Evolutionary conservation across 2,113 vertebrate species (phyloP).

Genomic region (Felis catus): DNA sequence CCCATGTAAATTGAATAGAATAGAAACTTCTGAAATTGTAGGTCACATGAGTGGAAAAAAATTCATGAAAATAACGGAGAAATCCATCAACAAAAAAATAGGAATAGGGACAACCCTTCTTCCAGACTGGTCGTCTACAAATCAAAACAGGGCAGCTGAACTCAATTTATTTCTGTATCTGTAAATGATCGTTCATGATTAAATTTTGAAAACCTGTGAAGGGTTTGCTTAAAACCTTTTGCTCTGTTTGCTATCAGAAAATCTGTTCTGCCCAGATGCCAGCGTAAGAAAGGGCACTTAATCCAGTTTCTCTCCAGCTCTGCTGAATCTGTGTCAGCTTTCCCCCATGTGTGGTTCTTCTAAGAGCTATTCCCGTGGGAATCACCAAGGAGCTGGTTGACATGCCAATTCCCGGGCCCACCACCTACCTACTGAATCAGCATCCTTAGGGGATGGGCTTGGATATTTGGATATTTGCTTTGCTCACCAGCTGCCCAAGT

Average conservation of each 20-base stretch:
- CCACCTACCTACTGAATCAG: background rate
- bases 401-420: background rate
- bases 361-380: background rate
- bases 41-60: background rate
- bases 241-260: conserved; percentile 18
- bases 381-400: background rate
- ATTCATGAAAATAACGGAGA: background rate
- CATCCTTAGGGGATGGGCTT: background rate
- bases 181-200: conserved; percentile 19
- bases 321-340: background rate
- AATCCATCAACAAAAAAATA: conserved; percentile 4
- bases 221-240: conserved; percentile 49
- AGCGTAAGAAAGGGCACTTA: background rate
- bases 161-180: conserved; percentile 14
- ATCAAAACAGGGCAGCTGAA: conserved; percentile 21
- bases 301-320: background rate
- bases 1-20: background rate
- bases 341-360: background rate
- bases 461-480: background rate
- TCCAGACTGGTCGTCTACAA: background rate
- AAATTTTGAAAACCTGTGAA: conserved; percentile 40
- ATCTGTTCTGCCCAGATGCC: conserved; percentile 45
- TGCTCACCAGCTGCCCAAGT: background rate
- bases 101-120: background rate
- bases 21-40: background rate